Conservation (phyloP, 2,888 invertebrate species). For the Thelaira solivaga region DNA sequence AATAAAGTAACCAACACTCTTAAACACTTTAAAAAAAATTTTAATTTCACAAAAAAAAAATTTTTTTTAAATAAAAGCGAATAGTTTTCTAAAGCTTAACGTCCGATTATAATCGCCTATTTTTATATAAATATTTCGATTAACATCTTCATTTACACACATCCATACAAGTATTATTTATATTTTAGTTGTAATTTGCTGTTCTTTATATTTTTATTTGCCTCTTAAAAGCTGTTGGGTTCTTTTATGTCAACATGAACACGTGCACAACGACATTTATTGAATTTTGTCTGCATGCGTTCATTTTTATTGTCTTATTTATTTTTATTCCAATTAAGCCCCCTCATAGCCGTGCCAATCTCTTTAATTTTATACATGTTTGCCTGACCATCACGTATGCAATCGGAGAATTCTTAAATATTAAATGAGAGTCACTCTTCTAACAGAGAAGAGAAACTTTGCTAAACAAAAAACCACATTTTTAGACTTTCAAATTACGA, state of each 20-base stretch:
- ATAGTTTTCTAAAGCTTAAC: no score
- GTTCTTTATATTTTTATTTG: neutral
- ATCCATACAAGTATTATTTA: neutral
- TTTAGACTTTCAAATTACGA: neutral
- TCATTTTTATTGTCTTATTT: conserved; percentile 34
- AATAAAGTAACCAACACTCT: no score
- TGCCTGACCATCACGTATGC: no score
- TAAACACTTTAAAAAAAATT: no score
- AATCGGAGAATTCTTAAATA: no score
- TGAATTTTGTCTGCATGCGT: conserved; percentile 72
- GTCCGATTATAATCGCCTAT: no score
- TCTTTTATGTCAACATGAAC: conserved; percentile 59
- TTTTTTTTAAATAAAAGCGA: no score
- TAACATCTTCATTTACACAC: neutral
- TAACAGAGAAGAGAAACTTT: no score
- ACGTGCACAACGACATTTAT: conserved; percentile 75
- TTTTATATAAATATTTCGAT: no score
- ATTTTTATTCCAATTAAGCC: conserved; percentile 59
- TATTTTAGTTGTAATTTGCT: neutral
- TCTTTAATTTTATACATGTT: conserved; percentile 26
- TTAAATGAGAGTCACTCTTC: no score
- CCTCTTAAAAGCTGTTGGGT: neutral
- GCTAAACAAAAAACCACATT: no score
- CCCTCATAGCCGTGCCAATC: neutral
- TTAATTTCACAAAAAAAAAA: no score